phyloP scores from a whole-genome alignment of 2,888 invertebrate genomes.

The Desoria tigrina region DNA sequence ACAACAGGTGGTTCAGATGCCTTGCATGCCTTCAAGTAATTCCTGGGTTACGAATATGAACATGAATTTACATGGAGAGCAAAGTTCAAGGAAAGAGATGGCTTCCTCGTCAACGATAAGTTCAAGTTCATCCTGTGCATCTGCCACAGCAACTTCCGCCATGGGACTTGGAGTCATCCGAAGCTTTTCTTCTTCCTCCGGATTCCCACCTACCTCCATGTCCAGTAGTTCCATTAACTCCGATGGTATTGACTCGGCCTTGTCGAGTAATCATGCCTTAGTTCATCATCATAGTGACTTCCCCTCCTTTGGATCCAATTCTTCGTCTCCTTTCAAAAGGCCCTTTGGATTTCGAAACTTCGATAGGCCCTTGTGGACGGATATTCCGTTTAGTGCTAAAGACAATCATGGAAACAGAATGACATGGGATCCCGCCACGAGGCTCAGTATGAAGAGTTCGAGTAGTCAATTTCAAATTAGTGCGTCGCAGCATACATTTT shows the following conservation, averaged over 20 bases:
- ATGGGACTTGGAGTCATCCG: conserved; percentile 41
- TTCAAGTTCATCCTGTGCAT: conserved; percentile 1
- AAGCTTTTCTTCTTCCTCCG: conserved; percentile 50
- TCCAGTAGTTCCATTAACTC: conserved; percentile 33
- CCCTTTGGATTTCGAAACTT: conserved; percentile 53
- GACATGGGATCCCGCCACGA: conserved; percentile 50
- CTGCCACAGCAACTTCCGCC: conserved; percentile 25
- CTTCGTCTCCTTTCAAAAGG: conserved; percentile 41
- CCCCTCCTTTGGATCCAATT: conserved; percentile 11
- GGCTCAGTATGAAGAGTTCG: conserved; percentile 38
- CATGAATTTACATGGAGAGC: conserved; percentile 16
- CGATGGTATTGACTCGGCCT: conserved; percentile 24
- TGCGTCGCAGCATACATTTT: conserved; percentile 48
- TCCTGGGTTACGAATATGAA: conserved; percentile 28
- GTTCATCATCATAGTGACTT: conserved; percentile 40
- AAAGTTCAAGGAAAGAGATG: conserved; percentile 20
- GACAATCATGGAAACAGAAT: conserved; percentile 38
- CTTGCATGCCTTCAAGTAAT: conserved; percentile 17
- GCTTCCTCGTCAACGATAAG: conserved; percentile 17
- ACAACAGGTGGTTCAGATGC: not conserved
- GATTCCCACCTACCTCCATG: conserved; percentile 38
- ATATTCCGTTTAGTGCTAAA: conserved; percentile 37
- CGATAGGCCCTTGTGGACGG: conserved; percentile 51
- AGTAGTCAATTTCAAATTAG: conserved; percentile 49
- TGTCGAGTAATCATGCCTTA: conserved; percentile 26